Evolutionary conservation across 2,113 vertebrate species (phyloP), one percentile per base, ranked within the genome.

Genomic region (Ailurus styani): DNA sequence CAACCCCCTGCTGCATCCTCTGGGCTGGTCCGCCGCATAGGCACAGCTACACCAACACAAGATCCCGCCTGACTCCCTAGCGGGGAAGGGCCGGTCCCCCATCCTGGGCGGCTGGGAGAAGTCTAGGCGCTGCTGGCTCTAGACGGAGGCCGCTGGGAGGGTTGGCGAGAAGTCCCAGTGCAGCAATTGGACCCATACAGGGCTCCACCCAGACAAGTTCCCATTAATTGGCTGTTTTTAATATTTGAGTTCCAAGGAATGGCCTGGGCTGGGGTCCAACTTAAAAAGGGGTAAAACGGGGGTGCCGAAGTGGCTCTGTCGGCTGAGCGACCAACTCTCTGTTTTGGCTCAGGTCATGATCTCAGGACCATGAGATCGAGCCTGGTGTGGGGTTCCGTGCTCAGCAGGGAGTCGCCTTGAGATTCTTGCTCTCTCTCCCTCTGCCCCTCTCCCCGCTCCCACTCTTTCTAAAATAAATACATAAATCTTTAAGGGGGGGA

Each of bases 191-290:
- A 79, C 25, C 87, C 64, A 55, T 29, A 17, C 11, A 66, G 50
- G 40, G 57, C 66, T 95, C 89, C 23, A 68, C 68, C 66, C 66
- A 55, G 82, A 66, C 60, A 42, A 60, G 34, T 14, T 47, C 66
- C 90, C 60, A 45, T 79, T 66, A 95, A 95, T 82, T 37, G 66
- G 66, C 54, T 93, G 66, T 83, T 97, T 89, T 87, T 50, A 40
- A 47, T 95, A 95, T 70, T 62, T 79, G 47, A 95, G 87, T 83
- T 93, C 82, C 62, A 77, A 29, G 62, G 83, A 92, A 79, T 50
- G 62, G 86, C 86, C 82, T 62, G 34, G 85, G 87, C 89, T 94
- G 60, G 50, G 42, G 68, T 68, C 95, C 98, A 96, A 40, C 54
- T 96, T 47, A n/a, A 21, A 93, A 83, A 96, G 60, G 83, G 93